Percentiles rank a stretch among this genome's conserved stretches.
These are phyloP conservation scores for Alces alces DNA, from an alignment of 2,113 vertebrate species.

Conservation along the genomic window DNA sequence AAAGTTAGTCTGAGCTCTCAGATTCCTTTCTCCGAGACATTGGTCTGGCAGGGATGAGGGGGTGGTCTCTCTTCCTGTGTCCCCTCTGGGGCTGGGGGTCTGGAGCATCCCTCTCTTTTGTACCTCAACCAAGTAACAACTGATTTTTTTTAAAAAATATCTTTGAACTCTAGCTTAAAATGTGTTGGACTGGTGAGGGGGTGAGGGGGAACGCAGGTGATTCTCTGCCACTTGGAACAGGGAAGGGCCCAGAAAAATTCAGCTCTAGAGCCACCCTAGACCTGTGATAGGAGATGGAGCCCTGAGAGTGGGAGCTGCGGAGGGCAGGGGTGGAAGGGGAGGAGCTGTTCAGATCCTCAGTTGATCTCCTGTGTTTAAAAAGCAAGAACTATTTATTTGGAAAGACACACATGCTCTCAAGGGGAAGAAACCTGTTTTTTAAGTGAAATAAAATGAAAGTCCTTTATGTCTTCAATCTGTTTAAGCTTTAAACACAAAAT, in stretches of 20 bases:
- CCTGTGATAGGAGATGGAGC: neutral
- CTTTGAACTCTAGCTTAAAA: slow-evolving; percentile 6
- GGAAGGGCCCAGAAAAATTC: neutral
- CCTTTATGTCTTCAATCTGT: slow-evolving; percentile 21
- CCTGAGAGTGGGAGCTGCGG: neutral
- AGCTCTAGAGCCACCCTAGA: neutral
- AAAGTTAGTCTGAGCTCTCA: neutral
- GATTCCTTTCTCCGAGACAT: neutral
- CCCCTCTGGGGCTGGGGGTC: neutral
- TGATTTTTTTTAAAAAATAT: neutral
- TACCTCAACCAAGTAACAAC: neutral
- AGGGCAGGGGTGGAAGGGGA: neutral
- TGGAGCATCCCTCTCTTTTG: too few species aligned
- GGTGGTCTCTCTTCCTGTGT: neutral
- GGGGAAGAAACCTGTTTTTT: slow-evolving; percentile 45
- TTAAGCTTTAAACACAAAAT: slow-evolving; percentile 49
- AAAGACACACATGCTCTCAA: neutral
- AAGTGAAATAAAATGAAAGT: slow-evolving; percentile 46
- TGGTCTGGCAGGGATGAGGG: neutral
- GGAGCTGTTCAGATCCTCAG: neutral
- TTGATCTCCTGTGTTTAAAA: slow-evolving; percentile 38
- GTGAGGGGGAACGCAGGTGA: rapidly evolving
- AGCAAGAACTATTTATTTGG: slow-evolving; percentile 37
- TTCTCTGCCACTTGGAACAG: neutral
- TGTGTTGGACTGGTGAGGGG: neutral